phyloP scores from a whole-genome alignment of 1,140 invertebrate species.

The Papilio dardanus region DNA sequence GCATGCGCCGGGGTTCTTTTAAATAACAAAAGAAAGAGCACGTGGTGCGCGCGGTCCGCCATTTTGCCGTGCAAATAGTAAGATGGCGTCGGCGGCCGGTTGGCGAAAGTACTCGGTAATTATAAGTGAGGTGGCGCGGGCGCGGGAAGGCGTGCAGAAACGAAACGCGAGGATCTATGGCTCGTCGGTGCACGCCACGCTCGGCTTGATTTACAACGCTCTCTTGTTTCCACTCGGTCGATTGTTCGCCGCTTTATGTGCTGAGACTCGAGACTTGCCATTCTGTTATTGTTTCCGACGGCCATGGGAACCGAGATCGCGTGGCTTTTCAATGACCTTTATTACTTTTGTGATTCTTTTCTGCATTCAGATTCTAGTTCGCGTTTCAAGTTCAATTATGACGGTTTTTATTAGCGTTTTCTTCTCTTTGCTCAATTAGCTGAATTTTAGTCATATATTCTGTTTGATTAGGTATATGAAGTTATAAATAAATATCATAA shows the following conservation, averaged over 20 bases:
- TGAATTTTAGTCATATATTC: neutral
- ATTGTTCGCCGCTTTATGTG: slow-evolving; percentile 78
- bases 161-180: slow-evolving; percentile 77
- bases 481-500: neutral
- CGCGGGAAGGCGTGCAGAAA: slow-evolving; percentile 70
- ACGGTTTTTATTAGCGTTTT: slow-evolving; percentile 27
- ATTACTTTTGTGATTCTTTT: slow-evolving; percentile 54
- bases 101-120: slow-evolving; percentile 81
- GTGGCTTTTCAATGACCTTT: slow-evolving; percentile 62
- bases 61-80: slow-evolving; percentile 81
- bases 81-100: slow-evolving; percentile 77
- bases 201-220: slow-evolving; percentile 80
- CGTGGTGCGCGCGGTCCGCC: slow-evolving; percentile 67
- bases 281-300: slow-evolving; percentile 76
- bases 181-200: slow-evolving; percentile 74
- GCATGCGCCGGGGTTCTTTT: slow-evolving; percentile 45
- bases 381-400: slow-evolving; percentile 56
- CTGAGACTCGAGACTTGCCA: slow-evolving; percentile 62
- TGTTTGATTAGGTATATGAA: neutral
- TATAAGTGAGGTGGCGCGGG: slow-evolving; percentile 69
- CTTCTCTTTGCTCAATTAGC: neutral
- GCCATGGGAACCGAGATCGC: slow-evolving; percentile 69
- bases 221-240: slow-evolving; percentile 74
- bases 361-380: slow-evolving; percentile 50
- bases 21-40: slow-evolving; percentile 75